phyloP scores from a whole-genome alignment of 2,888 invertebrate species.

The Bellardia pandia region DNA sequence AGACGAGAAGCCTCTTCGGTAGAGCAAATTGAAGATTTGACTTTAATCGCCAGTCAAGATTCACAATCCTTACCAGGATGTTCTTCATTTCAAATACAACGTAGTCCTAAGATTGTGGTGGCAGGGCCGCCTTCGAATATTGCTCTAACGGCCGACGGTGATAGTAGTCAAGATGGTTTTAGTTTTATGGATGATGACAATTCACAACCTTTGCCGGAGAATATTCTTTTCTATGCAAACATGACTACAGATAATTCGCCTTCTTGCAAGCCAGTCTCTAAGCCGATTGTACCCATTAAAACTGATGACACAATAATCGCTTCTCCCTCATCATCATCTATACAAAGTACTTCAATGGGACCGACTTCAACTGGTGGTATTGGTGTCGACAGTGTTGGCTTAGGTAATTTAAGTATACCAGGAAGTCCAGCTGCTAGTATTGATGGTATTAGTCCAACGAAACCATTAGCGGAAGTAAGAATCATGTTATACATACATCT shows the following conservation, averaged over 20 bases:
- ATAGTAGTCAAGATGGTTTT: slow-evolving; percentile 86
- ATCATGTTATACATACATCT: too few relatives aligned
- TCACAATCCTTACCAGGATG: slow-evolving; percentile 57
- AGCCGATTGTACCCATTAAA: slow-evolving; percentile 82
- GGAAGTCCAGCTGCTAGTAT: slow-evolving; percentile 41
- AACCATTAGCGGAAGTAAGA: slow-evolving; percentile 79
- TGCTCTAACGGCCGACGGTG: slow-evolving; percentile 82
- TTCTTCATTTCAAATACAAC: slow-evolving; percentile 71
- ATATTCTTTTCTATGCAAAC: slow-evolving; percentile 82
- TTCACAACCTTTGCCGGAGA: slow-evolving; percentile 82
- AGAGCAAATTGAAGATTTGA: slow-evolving; percentile 67
- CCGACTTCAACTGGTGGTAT: slow-evolving; percentile 45
- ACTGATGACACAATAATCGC: slow-evolving; percentile 77
- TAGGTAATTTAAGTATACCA: slow-evolving; percentile 6
- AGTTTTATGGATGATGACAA: slow-evolving; percentile 86
- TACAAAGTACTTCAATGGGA: slow-evolving; percentile 75
- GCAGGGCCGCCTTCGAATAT: slow-evolving; percentile 67
- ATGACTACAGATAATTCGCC: slow-evolving; percentile 83
- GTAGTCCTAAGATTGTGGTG: slow-evolving; percentile 73
- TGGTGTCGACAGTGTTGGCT: slow-evolving; percentile 22
- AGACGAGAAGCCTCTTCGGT: slow-evolving; percentile 70
- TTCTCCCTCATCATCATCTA: slow-evolving; percentile 77
- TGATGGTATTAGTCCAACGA: slow-evolving; percentile 74
- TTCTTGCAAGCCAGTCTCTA: slow-evolving; percentile 82
- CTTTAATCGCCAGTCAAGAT: slow-evolving; percentile 62